Evolutionary conservation across 2,888 invertebrate species (phyloP).

Genomic region (Mesorhabditis sp.): DNA sequence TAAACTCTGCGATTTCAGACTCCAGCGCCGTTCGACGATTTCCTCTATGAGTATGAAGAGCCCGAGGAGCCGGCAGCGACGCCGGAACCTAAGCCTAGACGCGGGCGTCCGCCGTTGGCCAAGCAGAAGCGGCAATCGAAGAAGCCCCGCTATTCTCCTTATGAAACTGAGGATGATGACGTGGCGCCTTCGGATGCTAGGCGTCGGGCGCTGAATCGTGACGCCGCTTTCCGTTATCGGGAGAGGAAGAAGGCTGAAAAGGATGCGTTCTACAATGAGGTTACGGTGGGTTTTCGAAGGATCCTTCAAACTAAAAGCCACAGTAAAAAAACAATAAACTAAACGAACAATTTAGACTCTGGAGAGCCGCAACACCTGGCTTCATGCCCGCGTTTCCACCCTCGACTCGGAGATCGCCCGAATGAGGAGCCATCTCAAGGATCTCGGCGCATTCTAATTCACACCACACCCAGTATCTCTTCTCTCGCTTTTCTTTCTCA

Average conservation of each 20-base stretch:
- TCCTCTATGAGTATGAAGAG: neutral
- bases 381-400: neutral
- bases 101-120: neutral
- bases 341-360: neutral
- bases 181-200: constrained; percentile 17
- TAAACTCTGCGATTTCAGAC: neutral
- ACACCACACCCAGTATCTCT: neutral
- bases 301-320: neutral
- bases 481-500: neutral
- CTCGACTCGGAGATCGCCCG: neutral
- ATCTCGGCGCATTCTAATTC: neutral
- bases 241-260: constrained; percentile 49
- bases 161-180: neutral
- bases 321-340: neutral
- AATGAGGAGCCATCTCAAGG: neutral
- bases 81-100: neutral
- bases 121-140: neutral
- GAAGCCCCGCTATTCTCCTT: neutral
- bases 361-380: neutral
- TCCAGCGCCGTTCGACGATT: neutral
- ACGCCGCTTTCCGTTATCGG: constrained; percentile 50
- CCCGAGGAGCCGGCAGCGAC: neutral
- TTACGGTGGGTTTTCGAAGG: neutral
- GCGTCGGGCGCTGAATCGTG: constrained; percentile 40
- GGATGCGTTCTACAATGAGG: constrained; percentile 17